These are phyloP conservation scores for Magallana angulata DNA, from an alignment of 1,140 invertebrate species.

Conservation along the genomic window DNA sequence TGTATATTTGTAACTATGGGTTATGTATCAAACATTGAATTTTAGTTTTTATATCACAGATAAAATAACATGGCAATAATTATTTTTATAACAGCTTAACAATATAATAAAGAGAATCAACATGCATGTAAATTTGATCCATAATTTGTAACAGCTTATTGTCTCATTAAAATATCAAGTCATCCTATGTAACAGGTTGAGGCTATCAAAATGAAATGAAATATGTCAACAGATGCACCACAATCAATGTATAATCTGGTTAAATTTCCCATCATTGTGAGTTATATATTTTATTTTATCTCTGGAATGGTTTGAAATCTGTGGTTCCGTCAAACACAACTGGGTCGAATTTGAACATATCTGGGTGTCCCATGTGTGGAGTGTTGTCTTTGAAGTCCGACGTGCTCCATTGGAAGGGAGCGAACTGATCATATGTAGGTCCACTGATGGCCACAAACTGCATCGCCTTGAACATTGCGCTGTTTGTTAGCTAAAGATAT, in stretches of 20 bases:
- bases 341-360: conserved; percentile 86
- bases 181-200: neutral
- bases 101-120: too few relatives aligned
- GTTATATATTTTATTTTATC: neutral
- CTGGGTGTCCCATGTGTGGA: conserved; percentile 88
- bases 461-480: conserved; percentile 76
- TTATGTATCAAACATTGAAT: too few relatives aligned
- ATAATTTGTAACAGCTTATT: too few relatives aligned
- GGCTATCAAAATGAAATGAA: neutral
- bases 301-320: conserved; percentile 38
- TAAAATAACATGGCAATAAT: too few relatives aligned
- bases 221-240: neutral
- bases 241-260: neutral
- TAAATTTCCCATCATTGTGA: neutral
- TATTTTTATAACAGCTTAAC: too few relatives aligned
- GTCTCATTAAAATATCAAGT: too few relatives aligned
- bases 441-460: conserved; percentile 83
- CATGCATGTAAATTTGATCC: too few relatives aligned
- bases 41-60: too few relatives aligned
- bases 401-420: conserved; percentile 88
- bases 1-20: too few relatives aligned
- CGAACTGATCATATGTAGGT: conserved; percentile 83
- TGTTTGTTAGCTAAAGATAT: conserved; percentile 78
- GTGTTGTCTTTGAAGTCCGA: conserved; percentile 82
- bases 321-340: conserved; percentile 72